Evolutionary conservation across 2,888 invertebrate species (phyloP).

Genomic region (Actias luna): DNA sequence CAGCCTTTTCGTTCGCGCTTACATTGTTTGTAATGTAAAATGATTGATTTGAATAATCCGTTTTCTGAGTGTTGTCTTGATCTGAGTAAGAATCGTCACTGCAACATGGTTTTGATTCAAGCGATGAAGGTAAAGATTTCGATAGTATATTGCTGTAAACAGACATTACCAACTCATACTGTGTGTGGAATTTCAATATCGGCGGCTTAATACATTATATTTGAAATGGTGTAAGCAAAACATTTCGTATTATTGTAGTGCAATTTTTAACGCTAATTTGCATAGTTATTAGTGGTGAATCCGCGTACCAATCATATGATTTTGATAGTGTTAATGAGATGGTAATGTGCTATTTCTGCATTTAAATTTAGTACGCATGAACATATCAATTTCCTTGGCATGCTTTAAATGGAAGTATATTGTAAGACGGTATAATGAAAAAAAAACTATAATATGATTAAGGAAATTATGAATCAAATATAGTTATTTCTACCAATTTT

Average conservation of each 20-base stretch:
- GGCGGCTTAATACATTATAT: not conserved
- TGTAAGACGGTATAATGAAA: not conserved
- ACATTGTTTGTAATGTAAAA: not conserved
- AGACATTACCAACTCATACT: constrained; percentile 61
- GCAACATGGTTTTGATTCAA: constrained; percentile 58
- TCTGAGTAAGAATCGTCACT: constrained; percentile 47
- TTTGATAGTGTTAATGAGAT: constrained; percentile 13
- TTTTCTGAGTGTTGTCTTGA: constrained; percentile 21
- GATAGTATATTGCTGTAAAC: constrained; percentile 63
- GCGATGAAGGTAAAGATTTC: constrained; percentile 64
- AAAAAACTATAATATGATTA: not conserved
- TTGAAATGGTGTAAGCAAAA: not conserved
- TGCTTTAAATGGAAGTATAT: not conserved
- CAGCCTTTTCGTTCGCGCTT: not conserved
- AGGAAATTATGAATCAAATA: not conserved
- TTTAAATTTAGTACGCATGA: not conserved
- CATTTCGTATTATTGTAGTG: not conserved
- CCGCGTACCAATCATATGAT: not conserved
- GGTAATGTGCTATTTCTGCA: constrained; percentile 17
- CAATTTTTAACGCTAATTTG: no score
- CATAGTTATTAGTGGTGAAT: not conserved
- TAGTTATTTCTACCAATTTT: no score
- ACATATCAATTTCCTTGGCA: not conserved
- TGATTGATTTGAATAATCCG: constrained; percentile 21
- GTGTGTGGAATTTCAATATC: constrained; percentile 17